Evolutionary conservation across 2,113 vertebrate genomes (phyloP).

Genomic region (Lathamus discolor): DNA sequence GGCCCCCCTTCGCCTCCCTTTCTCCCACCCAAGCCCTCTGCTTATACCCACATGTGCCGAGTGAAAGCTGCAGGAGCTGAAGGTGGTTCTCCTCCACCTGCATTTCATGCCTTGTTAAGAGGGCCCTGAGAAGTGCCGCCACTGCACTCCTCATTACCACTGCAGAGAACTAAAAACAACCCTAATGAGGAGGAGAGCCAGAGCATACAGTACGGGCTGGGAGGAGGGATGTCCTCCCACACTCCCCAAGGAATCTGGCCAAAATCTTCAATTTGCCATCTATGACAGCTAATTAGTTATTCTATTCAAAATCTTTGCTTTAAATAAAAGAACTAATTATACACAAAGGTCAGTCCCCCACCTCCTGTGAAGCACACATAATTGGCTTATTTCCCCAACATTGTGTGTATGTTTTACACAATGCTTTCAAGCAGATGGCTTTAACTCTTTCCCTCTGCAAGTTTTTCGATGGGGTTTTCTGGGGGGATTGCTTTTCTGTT

Average conservation of each 20-base stretch:
- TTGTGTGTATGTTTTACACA: slow-evolving; percentile 79
- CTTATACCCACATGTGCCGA: slow-evolving; percentile 63
- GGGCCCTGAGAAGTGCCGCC: slow-evolving; percentile 79
- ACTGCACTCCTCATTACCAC: slow-evolving; percentile 80
- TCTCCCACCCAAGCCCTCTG: not conserved
- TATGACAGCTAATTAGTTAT: slow-evolving; percentile 95
- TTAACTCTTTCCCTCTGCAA: slow-evolving; percentile 74
- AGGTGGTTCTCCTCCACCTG: slow-evolving; percentile 80
- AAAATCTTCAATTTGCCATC: slow-evolving; percentile 92
- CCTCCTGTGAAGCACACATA: slow-evolving; percentile 83
- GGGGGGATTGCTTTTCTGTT: not conserved
- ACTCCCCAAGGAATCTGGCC: slow-evolving; percentile 79
- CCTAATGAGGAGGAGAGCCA: slow-evolving; percentile 87
- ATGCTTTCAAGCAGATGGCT: slow-evolving; percentile 76
- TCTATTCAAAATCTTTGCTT: slow-evolving; percentile 91
- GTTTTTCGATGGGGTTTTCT: not conserved
- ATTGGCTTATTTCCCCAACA: slow-evolving; percentile 86
- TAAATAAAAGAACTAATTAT: slow-evolving; percentile 94
- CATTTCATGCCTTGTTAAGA: slow-evolving; percentile 85
- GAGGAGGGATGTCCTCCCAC: slow-evolving; percentile 74
- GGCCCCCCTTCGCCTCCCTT: not conserved
- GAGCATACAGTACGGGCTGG: slow-evolving; percentile 33
- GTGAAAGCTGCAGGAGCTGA: slow-evolving; percentile 74
- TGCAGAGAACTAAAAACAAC: slow-evolving; percentile 81
- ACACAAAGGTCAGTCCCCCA: slow-evolving; percentile 87